These are phyloP conservation scores for Decapterus maruadsi DNA, from an alignment of 2,797 vertebrate species.

Conservation along the genomic window DNA sequence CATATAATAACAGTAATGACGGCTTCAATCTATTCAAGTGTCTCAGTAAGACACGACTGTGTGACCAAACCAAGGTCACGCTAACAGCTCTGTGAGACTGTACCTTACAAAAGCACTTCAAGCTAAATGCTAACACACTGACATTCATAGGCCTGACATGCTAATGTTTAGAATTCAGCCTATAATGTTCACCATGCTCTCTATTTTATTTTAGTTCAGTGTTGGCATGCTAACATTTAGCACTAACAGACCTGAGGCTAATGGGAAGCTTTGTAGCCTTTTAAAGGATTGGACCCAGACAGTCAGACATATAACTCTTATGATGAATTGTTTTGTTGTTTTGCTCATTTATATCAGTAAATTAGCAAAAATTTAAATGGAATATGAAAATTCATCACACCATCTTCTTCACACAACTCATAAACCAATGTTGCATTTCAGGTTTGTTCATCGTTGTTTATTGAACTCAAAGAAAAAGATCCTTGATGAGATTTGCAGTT, in stretches of 20 bases:
- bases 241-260: neutral
- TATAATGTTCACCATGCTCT: neutral
- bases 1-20: neutral
- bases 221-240: neutral
- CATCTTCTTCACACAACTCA: neutral
- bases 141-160: neutral
- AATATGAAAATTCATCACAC: neutral
- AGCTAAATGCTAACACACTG: neutral
- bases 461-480: neutral
- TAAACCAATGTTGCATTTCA: too few relatives aligned
- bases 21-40: neutral
- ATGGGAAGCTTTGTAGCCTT: neutral
- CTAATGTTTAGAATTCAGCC: neutral
- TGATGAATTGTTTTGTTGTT: neutral
- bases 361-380: neutral
- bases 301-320: too few relatives aligned
- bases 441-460: too few relatives aligned
- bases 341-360: neutral
- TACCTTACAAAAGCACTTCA: too few relatives aligned
- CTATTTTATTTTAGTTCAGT: neutral
- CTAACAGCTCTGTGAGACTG: neutral
- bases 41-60: neutral
- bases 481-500: neutral
- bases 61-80: neutral
- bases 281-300: neutral